A percentile compares a stretch with the other conserved stretches of the same genome.
These are phyloP conservation scores for Zaprionus gabonicus DNA, from an alignment of 1,140 invertebrate species.

Conservation along the genomic window DNA sequence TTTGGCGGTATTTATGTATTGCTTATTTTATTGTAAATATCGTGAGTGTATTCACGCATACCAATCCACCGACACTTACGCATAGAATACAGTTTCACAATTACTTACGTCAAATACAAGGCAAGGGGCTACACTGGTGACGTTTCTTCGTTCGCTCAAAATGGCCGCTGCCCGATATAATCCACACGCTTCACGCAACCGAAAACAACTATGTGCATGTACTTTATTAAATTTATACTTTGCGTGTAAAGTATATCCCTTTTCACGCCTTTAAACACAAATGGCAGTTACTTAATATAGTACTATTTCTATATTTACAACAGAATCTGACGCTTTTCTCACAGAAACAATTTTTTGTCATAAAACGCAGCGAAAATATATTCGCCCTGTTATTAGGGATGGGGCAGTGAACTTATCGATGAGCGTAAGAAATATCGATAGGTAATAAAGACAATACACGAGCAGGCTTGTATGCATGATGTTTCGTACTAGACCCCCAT, in stretches of 20 bases:
- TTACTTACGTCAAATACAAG: conserved; percentile 54
- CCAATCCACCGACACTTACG: neutral
- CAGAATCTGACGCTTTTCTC: conserved; percentile 32
- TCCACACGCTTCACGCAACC: conserved; percentile 29
- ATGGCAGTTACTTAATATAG: conserved; percentile 8
- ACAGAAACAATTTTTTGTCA: conserved; percentile 62
- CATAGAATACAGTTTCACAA: neutral
- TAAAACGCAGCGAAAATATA: conserved; percentile 60
- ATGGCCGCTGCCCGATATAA: conserved; percentile 65
- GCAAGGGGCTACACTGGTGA: conserved; percentile 51
- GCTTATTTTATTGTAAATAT: neutral
- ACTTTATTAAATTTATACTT: neutral
- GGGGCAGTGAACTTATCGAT: conserved; percentile 8
- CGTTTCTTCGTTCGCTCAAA: conserved; percentile 74
- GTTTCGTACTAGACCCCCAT: conserved; percentile 5
- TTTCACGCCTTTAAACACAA: conserved; percentile 6
- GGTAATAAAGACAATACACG: neutral
- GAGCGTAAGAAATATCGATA: conserved; percentile 6
- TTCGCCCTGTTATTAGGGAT: conserved; percentile 57
- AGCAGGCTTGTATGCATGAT: neutral
- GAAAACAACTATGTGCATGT: conserved; percentile 3
- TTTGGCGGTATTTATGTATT: neutral
- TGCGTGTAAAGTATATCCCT: neutral
- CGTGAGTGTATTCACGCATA: neutral
- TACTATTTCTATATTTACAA: conserved; percentile 54